Conservation (phyloP, 2,113 vertebrate species). For the Cyrtonyx montezumae region DNA sequence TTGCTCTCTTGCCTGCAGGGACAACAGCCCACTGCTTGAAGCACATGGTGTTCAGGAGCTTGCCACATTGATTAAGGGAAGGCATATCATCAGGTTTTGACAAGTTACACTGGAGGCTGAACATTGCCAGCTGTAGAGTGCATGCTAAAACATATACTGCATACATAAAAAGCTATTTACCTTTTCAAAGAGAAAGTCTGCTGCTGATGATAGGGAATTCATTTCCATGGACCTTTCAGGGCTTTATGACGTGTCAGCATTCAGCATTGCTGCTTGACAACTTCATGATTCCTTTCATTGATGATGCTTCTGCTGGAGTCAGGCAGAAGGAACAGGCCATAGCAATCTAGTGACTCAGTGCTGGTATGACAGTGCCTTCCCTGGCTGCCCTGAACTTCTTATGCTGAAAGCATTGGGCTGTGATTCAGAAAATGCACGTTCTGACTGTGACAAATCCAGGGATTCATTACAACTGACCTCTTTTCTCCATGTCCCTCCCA, state of each 20-base stretch:
- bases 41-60: conserved; percentile 18
- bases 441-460: background rate
- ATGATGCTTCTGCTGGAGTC: background rate
- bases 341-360: background rate
- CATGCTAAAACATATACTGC: background rate
- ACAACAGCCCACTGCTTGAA: conserved; percentile 20
- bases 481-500: background rate
- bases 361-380: background rate
- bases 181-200: conserved; percentile 14
- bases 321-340: background rate
- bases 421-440: background rate
- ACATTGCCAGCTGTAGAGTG: background rate
- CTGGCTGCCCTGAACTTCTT: background rate
- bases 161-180: conserved; percentile 8
- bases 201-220: background rate
- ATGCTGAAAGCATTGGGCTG: background rate
- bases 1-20: conserved; percentile 46
- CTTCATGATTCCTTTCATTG: background rate
- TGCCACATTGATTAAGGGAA: conserved; percentile 55
- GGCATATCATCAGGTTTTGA: conserved; percentile 46
- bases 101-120: conserved; percentile 46
- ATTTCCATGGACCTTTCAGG: background rate
- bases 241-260: background rate
- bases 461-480: background rate
- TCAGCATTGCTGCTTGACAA: rapidly evolving